phyloP scores from a whole-genome alignment of 2,797 vertebrate genomes.

The Scarus forsteni region DNA sequence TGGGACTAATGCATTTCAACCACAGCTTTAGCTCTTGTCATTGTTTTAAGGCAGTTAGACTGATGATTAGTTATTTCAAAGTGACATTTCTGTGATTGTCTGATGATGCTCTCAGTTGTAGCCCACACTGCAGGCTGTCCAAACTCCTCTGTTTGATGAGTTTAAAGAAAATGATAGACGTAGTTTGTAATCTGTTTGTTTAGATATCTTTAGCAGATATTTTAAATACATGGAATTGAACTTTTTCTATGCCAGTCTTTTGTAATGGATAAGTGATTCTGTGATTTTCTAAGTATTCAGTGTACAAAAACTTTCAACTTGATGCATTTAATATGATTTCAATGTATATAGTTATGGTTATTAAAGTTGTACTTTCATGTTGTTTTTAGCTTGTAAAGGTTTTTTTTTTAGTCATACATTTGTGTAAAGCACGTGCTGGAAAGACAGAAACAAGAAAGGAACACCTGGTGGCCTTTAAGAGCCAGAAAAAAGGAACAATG shows the following conservation, averaged over 20 bases:
- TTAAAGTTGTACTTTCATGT: no score
- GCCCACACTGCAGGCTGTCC: no score
- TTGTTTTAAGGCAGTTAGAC: background rate
- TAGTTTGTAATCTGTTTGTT: no score
- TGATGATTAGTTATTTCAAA: background rate
- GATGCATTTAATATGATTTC: no score
- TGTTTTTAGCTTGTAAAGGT: no score
- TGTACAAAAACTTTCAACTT: no score
- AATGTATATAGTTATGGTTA: no score
- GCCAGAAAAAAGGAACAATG: no score
- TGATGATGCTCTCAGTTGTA: no score
- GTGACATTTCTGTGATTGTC: background rate
- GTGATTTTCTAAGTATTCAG: background rate
- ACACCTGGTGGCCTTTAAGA: background rate
- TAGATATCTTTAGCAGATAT: background rate
- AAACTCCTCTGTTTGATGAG: background rate
- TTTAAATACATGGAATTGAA: constrained; percentile 28
- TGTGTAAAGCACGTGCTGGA: no score
- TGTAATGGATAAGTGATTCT: constrained; percentile 4
- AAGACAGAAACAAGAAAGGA: background rate
- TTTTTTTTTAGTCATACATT: no score
- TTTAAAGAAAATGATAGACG: no score
- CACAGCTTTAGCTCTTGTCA: background rate
- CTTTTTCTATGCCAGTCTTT: constrained; percentile 3
- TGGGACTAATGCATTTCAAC: fast-evolving